A percentile compares a stretch with the other conserved stretches of the same genome.
Evolutionary conservation across 2,797 vertebrate species (phyloP).

Genomic region (Merluccius polli): DNA sequence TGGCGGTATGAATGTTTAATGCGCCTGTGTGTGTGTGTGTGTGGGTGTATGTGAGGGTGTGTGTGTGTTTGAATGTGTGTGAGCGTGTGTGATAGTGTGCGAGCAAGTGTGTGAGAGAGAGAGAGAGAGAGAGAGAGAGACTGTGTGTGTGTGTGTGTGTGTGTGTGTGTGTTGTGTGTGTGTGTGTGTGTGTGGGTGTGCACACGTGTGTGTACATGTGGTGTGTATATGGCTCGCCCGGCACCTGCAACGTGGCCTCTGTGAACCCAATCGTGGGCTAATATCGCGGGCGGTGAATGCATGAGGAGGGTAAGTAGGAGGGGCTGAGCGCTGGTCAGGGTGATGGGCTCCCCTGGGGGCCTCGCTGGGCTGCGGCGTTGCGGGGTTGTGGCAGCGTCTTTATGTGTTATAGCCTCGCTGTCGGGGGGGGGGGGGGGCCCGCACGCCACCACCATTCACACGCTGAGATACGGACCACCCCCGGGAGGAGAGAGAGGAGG

Average conservation of each 20-base stretch:
- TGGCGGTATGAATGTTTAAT: constrained; percentile 20
- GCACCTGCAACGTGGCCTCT: constrained; percentile 28
- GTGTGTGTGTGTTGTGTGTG: constrained; percentile 10
- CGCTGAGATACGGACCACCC: not conserved
- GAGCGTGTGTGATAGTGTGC: too few species aligned
- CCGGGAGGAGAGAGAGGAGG: too few species aligned
- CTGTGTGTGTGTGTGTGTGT: too few species aligned
- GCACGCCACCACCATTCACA: constrained; percentile 28
- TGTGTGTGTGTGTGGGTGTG: too few species aligned
- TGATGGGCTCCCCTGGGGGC: constrained; percentile 31
- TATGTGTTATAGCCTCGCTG: constrained; percentile 42
- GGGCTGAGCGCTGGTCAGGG: constrained; percentile 11
- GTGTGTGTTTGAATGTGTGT: not conserved
- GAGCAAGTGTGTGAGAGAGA: too few species aligned
- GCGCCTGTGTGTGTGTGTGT: not conserved
- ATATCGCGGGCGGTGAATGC: constrained; percentile 28
- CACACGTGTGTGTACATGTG: too few species aligned
- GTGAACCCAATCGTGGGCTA: constrained; percentile 36
- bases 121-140: too few species aligned
- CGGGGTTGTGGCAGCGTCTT: constrained; percentile 24
- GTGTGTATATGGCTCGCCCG: constrained; percentile 38
- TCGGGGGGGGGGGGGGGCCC: too few species aligned
- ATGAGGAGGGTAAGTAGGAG: constrained; percentile 7
- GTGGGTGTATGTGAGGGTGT: not conserved
- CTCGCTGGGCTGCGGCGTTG: constrained; percentile 18